phyloP scores from a whole-genome alignment of 2,113 vertebrate genomes.

The Danionella cerebrum region DNA sequence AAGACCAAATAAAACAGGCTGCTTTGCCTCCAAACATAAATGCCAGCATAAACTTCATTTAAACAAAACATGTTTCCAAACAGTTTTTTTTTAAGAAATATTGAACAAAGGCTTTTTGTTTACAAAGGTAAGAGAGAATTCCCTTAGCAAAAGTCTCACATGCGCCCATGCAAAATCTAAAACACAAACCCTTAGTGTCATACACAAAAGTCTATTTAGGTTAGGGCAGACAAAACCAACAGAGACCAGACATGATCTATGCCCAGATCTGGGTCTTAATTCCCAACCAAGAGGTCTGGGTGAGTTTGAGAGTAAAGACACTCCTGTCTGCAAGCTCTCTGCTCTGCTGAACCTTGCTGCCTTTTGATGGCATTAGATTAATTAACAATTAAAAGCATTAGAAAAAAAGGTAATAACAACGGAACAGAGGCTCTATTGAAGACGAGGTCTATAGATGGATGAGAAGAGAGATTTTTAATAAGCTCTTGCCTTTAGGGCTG shows the following conservation, averaged over 20 bases:
- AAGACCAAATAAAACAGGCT: too few species aligned
- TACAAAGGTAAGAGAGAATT: too few species aligned
- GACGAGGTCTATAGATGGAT: conserved; percentile 55
- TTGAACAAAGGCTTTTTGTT: too few species aligned
- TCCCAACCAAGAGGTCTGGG: conserved; percentile 40
- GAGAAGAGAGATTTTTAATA: conserved; percentile 65
- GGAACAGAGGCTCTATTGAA: conserved; percentile 71
- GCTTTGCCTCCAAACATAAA: too few species aligned
- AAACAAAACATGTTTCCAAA: not conserved
- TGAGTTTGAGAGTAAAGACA: conserved; percentile 30
- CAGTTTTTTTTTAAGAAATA: too few species aligned
- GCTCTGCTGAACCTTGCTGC: conserved; percentile 69
- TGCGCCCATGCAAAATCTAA: not conserved
- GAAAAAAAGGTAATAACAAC: conserved; percentile 59
- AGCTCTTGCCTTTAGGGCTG: conserved; percentile 53
- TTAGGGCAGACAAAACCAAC: not conserved
- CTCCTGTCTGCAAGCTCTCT: conserved; percentile 57
- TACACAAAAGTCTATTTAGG: not conserved
- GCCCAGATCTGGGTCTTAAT: conserved; percentile 60
- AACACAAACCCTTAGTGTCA: not conserved
- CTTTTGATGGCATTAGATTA: conserved; percentile 70
- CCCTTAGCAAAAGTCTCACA: not conserved
- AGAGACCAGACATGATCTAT: conserved; percentile 41
- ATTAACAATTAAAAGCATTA: conserved; percentile 68
- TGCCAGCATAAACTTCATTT: too few species aligned